These are phyloP conservation scores for Dromas ardeola DNA, from an alignment of 2,113 vertebrate genomes.

Conservation along the genomic window DNA sequence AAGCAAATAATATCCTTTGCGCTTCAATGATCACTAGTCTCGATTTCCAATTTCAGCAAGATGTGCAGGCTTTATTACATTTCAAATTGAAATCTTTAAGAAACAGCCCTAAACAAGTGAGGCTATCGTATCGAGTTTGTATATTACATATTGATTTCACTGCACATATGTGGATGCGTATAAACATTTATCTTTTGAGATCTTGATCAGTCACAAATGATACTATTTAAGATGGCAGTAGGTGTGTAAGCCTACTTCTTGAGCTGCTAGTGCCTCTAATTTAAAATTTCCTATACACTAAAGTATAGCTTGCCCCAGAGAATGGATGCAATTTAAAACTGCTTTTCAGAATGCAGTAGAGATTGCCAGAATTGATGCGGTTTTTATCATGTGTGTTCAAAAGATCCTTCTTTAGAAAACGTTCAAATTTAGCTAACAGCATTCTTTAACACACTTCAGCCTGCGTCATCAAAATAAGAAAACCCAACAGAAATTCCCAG, in stretches of 20 bases:
- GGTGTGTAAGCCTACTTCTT: not conserved
- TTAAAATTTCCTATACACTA: not conserved
- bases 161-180: not conserved
- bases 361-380: not conserved
- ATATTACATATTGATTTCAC: slow-evolving; percentile 7
- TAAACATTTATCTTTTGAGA: not conserved
- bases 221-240: not conserved
- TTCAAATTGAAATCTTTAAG: slow-evolving; percentile 14
- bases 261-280: not conserved
- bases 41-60: slow-evolving; percentile 39
- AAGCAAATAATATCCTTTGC: slow-evolving; percentile 53
- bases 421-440: not conserved
- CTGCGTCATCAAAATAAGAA: not conserved
- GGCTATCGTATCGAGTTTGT: not conserved
- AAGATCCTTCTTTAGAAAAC: not conserved
- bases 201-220: not conserved
- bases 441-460: not conserved
- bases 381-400: not conserved
- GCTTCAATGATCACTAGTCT: slow-evolving; percentile 41
- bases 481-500: not conserved
- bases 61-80: slow-evolving; percentile 6
- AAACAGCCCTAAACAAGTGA: not conserved
- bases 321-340: not conserved
- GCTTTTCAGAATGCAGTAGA: not conserved
- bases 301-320: not conserved